Evolutionary conservation across 2,797 vertebrate species (phyloP), one percentile per base, ranked within the genome.

Genomic region (Molossus molossus): DNA sequence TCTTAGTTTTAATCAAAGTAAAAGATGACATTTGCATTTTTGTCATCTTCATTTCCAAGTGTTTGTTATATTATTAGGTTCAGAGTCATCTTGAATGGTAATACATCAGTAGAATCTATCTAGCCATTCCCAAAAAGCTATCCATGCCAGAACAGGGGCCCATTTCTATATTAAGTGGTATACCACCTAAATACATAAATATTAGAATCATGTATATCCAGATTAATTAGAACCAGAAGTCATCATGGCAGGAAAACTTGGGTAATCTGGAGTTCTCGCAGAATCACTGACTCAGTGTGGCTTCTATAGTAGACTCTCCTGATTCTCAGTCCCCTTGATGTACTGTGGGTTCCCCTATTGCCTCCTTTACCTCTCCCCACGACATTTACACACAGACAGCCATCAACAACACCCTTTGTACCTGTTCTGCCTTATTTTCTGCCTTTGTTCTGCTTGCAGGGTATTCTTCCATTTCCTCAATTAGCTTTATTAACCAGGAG

Each of bases 41-140:
- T 91, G 60, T 87, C 80, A 85, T 93, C 83, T 97, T 76, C 20
- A 33, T 96, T 96, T 97, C 93, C 87, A 96, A 93, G 67, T 96
- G 45, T 94, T 94, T 95, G 89, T 94, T 79, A 5, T 72, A 25
- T 65, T 88, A 76, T 79, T 94, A 72, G 77, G 83, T 88, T 94
- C 48, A 87, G 87, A 89, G 90, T 57, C 72, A 76, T 57, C 5
- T 21, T 57, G 76, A 84, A 70, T 29, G 40, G 57, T 79, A 80
- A 75, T n/a, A 37, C 14, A 62, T 60, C 18, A 67, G 62, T 88
- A 23, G 53, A 58, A 27, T 90, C 75, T 91, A 20, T 77, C 6
- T 27, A 48, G 62, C 82, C 65, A 15, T 85, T 82, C 29, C 50
- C 13, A 2, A 10, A 82, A 80, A 83, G 40, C 91, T 85, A 50